Conservation (phyloP, 2,888 invertebrate species). For the Endotricha flammealis region DNA sequence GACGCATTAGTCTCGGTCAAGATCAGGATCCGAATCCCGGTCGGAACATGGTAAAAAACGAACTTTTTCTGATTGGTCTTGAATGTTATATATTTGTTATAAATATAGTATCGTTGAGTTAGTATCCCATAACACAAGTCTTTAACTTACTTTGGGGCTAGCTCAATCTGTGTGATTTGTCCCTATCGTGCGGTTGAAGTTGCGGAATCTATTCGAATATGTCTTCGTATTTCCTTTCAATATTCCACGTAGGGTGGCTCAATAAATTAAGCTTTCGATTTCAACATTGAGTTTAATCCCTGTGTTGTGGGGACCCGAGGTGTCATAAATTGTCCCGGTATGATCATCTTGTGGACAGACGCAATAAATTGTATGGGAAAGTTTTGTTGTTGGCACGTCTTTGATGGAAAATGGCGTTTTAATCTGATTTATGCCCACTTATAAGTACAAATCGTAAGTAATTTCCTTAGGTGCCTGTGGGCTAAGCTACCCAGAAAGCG, state of each 20-base stretch:
- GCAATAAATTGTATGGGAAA: slow-evolving; percentile 9
- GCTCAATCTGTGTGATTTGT: too few species aligned
- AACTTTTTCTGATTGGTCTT: too few species aligned
- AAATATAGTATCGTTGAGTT: too few species aligned
- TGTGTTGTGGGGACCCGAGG: background rate
- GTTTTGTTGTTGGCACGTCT: slow-evolving; percentile 1
- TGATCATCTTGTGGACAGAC: slow-evolving; percentile 9
- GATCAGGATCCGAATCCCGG: background rate
- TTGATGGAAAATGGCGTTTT: slow-evolving; percentile 8
- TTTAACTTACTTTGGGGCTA: too few species aligned
- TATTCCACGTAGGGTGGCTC: slow-evolving; percentile 10
- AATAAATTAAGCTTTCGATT: slow-evolving; percentile 11
- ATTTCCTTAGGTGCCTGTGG: too few species aligned
- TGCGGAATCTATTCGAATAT: too few species aligned
- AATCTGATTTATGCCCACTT: background rate
- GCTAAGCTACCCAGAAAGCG: too few species aligned
- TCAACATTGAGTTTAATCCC: slow-evolving; percentile 5
- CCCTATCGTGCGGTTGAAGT: too few species aligned
- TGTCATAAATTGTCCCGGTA: slow-evolving; percentile 9
- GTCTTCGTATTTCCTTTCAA: slow-evolving; percentile 8
- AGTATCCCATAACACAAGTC: too few species aligned
- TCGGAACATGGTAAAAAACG: too few species aligned
- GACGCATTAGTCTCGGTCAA: slow-evolving; percentile 1
- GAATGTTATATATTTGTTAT: too few species aligned
- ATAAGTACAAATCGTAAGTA: too few species aligned